Percentiles rank a stretch among this genome's conserved stretches.
Evolutionary conservation across 2,888 invertebrate genomes (phyloP).

Genomic region (Luffia ferchaultella): DNA sequence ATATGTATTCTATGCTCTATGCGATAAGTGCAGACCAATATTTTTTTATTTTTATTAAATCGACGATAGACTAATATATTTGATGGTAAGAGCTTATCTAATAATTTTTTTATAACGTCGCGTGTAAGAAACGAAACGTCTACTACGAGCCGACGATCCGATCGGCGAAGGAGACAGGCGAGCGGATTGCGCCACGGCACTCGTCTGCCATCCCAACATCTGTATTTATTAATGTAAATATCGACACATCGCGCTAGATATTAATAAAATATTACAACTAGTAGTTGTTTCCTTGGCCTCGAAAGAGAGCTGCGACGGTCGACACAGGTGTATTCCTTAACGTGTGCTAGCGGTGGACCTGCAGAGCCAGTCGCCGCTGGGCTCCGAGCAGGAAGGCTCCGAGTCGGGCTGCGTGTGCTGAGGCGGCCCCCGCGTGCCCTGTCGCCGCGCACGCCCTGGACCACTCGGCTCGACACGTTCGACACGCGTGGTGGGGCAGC

Average conservation of each 20-base stretch:
- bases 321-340: constrained; percentile 5
- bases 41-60: neutral
- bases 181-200: neutral
- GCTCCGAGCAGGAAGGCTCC: constrained; percentile 80
- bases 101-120: neutral
- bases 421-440: constrained; percentile 73
- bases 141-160: neutral
- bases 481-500: constrained; percentile 7
- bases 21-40: neutral
- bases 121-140: neutral
- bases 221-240: constrained; percentile 35
- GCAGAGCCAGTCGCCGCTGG: constrained; percentile 82
- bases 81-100: neutral
- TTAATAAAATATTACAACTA: constrained; percentile 12
- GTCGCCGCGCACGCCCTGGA: constrained; percentile 29
- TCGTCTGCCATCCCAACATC: neutral
- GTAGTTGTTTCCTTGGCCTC: neutral
- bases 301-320: neutral
- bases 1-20: constrained; percentile 2
- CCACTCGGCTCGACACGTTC: constrained; percentile 11
- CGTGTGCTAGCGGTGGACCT: constrained; percentile 76
- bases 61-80: neutral
- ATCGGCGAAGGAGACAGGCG: neutral
- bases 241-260: constrained; percentile 44
- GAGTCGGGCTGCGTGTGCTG: constrained; percentile 88